Evolutionary conservation across 2,113 vertebrate species (phyloP), one percentile per base, ranked within the genome.

Genomic region (Naja naja): DNA sequence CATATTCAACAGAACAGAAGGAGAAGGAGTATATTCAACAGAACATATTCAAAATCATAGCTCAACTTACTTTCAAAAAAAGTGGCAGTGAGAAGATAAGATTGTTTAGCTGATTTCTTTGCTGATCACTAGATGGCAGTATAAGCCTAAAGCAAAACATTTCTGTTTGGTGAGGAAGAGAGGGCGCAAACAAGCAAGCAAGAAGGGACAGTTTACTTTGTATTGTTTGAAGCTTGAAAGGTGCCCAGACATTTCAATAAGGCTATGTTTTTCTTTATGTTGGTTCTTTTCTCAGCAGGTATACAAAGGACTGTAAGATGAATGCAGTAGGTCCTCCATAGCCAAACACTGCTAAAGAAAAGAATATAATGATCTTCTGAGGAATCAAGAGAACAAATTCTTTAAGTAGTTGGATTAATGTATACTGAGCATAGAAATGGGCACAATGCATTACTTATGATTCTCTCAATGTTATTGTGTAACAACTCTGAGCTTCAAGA

Each of bases 111-210:
- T 49, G 5, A 9, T 6, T 49, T 91, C 47, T 60, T 92, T 0
- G 5, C 3, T 55, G 0, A 1, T 94, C 97, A 92, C 97, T 95
- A 98, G 98, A 90, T 97, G 98, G 97, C 97, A 96, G 69, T 92
- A 88, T 87, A 34, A 93, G 87, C 6, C 92, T 14, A 54, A n/a
- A 90, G 54, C 22, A 81, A 88, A 14, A 12, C 8, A 39, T 92
- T 52, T 92, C 14, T 47, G 4, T 25, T 45, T 8, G 49, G n/a
- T 16, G 14, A 34, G 64, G 1, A 18, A 74, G 16, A 53, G 53
- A 53, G 53, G n/a, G n/a, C 1, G 2, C 4, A 12, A 64, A 0
- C 27, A n/a, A 69, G 12, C 5, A 18, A 39, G n/a, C 18, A 39
- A 81, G 18, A 7, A 22, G 34, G 2, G 5, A 20, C 0, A 81